Evolutionary conservation across 2,113 vertebrate species (phyloP).

Genomic region (Eira barbara): DNA sequence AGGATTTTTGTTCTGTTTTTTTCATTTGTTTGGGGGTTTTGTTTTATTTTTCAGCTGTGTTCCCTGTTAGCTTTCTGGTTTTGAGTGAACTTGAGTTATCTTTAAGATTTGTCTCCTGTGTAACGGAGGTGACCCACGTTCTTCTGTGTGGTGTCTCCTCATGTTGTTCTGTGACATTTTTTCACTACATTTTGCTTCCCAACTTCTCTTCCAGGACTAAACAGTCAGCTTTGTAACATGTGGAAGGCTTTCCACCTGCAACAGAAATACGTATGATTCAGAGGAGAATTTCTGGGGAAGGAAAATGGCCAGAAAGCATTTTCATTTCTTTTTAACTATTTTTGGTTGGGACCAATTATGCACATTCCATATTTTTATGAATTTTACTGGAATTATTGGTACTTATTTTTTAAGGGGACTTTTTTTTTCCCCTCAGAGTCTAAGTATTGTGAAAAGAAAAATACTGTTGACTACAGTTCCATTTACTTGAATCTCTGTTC

Average conservation of each 20-base stretch:
- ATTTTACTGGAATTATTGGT: neutral
- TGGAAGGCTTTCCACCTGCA: neutral
- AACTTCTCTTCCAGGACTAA: neutral
- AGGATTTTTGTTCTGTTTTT: neutral
- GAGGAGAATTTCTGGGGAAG: neutral
- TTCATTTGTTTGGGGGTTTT: neutral
- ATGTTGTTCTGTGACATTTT: neutral
- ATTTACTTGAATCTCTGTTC: neutral
- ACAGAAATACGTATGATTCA: neutral
- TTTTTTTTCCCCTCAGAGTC: neutral
- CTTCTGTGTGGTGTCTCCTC: neutral
- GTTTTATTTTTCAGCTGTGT: neutral
- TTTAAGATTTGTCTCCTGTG: neutral
- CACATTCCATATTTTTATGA: neutral
- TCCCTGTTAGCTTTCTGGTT: neutral
- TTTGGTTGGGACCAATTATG: neutral
- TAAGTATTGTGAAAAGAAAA: slow-evolving; percentile 24
- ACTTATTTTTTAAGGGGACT: neutral
- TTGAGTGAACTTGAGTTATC: neutral
- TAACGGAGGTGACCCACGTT: neutral
- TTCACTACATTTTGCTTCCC: neutral
- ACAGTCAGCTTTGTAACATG: neutral
- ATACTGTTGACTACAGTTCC: neutral
- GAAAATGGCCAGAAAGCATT: slow-evolving; percentile 25
- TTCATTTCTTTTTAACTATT: neutral